Evolutionary conservation across 2,888 invertebrate species (phyloP), one percentile per base, ranked within the genome.

Genomic region (Diloba caeruleocephala): DNA sequence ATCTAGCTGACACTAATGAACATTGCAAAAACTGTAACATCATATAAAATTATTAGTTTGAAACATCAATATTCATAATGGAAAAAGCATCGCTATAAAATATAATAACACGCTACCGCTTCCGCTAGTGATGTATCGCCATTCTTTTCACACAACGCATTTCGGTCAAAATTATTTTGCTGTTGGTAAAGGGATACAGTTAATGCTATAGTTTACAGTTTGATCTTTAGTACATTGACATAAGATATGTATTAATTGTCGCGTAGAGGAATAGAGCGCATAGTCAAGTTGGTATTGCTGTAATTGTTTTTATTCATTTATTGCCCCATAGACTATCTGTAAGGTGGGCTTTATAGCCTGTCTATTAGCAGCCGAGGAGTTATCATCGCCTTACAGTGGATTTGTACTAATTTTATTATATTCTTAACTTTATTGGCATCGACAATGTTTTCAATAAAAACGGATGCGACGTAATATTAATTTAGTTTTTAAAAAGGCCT

Each of bases 231-330:
- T 1, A 0, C 45, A 1, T 34, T 26, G 8, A 1, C 0, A 33
- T 75, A 76, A 74, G 37, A 42, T 48, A 32, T 14, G 1, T 19
- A 28, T 39, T 36, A 10, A 43, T 38, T 34, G 21, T 44, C 42
- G 52, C 28, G 33, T 34, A 19, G 44, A 7, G 32, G 32, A 7
- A 2, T 21, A 6, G 28, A 36, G 34, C 48, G 78, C 55, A 61
- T 42, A 32, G 6, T 23, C 45, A 81, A 70, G 45, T 74, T 84
- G 66, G 87, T 75, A 56, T 38, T 62, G 52, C 54, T 70, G 79
- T 88, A 87, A 89, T 89, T 90, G 88, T 90, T 90, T 90, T 90
- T 90, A 91, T 90, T 85, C 88, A 87, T 91, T 90, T 90, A 91
- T 89, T 81, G 78, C 82, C 68, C 79, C 76, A 82, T 84, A 84